Base-by-base conservation (phyloP, 2,888 invertebrate species). In the Acrobasis consociella region DNA sequence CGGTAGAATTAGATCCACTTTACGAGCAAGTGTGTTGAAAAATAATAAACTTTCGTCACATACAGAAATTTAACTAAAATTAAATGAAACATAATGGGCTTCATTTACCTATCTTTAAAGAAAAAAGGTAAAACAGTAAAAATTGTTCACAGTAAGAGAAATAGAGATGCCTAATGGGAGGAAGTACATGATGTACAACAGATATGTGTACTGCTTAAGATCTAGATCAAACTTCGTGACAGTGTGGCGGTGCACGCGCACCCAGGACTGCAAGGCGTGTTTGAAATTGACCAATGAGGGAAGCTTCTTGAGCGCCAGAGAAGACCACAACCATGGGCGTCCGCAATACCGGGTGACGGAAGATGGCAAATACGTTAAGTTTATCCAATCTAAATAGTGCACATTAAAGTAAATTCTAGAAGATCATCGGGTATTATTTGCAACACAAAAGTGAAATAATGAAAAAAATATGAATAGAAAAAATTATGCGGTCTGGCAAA, bases 161-260 rank as follows among this genome's bases (percentile, higher is more conserved):
- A 46, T 46, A 46, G 46, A 46, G 46, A 46, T 46, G 46, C 2
- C n/a, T 13, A 46, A 46, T n/a, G 46, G 46, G 46, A 46, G n/a
- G 46, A 46, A 46, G 46, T 46, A 46, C n/a, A 46, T 46, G 46
- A 46, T 46, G 46, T 46, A n/a, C 46, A 46, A 46, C 11, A 46
- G n/a, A n/a, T 46, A 46, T n/a, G 46, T 46, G 46, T 46, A 46
- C 46, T 46, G 46, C 46, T 46, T 46, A 10, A n/a, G 46, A 3
- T 46, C 11, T n/a, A 46, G 46, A n/a, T 46, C 46, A 5, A 10
- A 46, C 13, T 7, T n/a, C 46, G 3, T 46, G 46, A 46, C 46
- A n/a, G 46, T 46, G 46, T 63, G 63, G 63, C 15, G 63, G 7
- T 63, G 60, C 53, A 63, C 49, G 1, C 58, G 31, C 8, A 51